These are phyloP conservation scores for Neoaliturus tenellus DNA, from an alignment of 2,888 invertebrate species.

Conservation along the genomic window DNA sequence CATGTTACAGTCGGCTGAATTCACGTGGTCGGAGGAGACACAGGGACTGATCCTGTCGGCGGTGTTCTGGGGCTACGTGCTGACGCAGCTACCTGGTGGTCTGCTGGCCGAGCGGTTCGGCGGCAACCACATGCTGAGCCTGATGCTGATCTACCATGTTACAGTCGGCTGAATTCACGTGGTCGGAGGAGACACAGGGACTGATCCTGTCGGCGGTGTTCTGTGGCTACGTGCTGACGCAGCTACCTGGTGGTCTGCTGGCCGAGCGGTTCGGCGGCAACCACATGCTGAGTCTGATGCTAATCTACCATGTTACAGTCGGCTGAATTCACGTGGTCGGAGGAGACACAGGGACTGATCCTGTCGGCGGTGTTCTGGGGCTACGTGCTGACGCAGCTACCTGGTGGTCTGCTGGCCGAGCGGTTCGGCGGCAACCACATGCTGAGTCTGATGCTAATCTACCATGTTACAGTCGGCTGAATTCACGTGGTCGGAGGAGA, in stretches of 20 bases:
- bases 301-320: slow-evolving; percentile 61
- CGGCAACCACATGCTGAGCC: too few species aligned
- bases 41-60: slow-evolving; percentile 71
- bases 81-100: too few species aligned
- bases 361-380: slow-evolving; percentile 74
- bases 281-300: slow-evolving; percentile 73
- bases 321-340: slow-evolving; percentile 74
- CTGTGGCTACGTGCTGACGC: slow-evolving; percentile 73
- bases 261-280: too few species aligned
- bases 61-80: slow-evolving; percentile 74
- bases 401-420: too few species aligned
- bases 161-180: slow-evolving; percentile 71
- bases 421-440: too few species aligned
- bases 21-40: not conserved
- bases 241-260: too few species aligned
- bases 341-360: slow-evolving; percentile 71
- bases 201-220: slow-evolving; percentile 72
- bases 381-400: slow-evolving; percentile 73
- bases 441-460: slow-evolving; percentile 67
- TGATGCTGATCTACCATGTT: slow-evolving; percentile 67
- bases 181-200: slow-evolving; percentile 73
- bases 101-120: too few species aligned
- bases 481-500: slow-evolving; percentile 82
- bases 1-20: too few species aligned
- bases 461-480: slow-evolving; percentile 65